Evolutionary conservation across 2,888 invertebrate species (phyloP).

Genomic region (Scaptomyza polygonia): DNA sequence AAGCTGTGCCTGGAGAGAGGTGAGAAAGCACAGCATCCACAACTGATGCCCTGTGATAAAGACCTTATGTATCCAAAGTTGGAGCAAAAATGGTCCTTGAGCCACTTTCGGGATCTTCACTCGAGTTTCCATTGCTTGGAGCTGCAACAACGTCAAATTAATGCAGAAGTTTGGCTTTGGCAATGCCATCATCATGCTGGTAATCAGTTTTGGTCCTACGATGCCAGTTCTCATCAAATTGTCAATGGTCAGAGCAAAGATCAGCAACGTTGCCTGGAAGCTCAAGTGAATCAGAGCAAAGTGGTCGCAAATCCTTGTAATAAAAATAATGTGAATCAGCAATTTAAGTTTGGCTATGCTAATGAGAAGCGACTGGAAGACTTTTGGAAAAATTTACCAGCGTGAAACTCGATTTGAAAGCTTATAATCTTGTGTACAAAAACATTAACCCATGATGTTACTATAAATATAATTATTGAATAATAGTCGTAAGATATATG

Average conservation of each 20-base stretch:
- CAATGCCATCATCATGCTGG: conserved; percentile 96
- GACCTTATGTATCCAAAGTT: conserved; percentile 71
- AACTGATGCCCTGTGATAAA: conserved; percentile 68
- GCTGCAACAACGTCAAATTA: conserved; percentile 87
- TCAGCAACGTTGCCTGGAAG: conserved; percentile 90
- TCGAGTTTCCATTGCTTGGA: conserved; percentile 92
- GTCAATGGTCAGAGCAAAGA: conserved; percentile 50
- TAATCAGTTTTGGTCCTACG: conserved; percentile 96
- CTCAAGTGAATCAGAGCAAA: conserved; percentile 85
- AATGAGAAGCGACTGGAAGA: conserved; percentile 67
- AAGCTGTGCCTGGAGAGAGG: conserved; percentile 90
- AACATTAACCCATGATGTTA: not conserved
- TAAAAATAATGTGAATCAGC: conserved; percentile 65
- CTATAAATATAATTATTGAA: not conserved
- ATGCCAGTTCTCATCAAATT: conserved; percentile 85
- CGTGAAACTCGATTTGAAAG: not conserved
- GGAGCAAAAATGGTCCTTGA: conserved; percentile 77
- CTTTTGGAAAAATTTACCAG: conserved; percentile 55
- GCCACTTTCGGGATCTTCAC: conserved; percentile 78
- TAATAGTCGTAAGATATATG: not conserved
- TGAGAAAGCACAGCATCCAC: conserved; percentile 67
- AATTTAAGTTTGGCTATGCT: conserved; percentile 79
- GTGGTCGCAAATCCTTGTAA: conserved; percentile 88
- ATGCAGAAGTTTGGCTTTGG: conserved; percentile 91
- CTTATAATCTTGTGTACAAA: not conserved